A percentile compares a stretch with the other conserved stretches of the same genome.
phyloP scores from a whole-genome alignment of 1,140 invertebrate genomes.

The Drosophila melanogaster region DNA sequence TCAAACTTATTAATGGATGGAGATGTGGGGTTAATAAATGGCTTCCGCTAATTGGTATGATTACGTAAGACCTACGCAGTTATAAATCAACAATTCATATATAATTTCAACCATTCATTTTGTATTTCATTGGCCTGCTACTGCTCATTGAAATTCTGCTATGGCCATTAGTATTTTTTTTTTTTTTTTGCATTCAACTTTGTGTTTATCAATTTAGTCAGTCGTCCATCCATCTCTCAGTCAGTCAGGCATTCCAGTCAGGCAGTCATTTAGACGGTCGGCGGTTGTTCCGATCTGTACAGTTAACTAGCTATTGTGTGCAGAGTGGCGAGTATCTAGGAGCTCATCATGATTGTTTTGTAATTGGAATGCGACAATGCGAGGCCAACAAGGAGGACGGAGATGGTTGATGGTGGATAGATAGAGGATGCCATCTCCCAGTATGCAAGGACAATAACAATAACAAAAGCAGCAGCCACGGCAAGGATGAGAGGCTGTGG shows the following conservation, averaged over 20 bases:
- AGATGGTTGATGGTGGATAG: background rate
- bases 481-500: slow-evolving; percentile 13
- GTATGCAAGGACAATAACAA: slow-evolving; percentile 59
- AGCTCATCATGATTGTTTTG: slow-evolving; percentile 80
- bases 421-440: slow-evolving; percentile 52
- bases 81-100: background rate
- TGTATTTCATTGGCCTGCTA: slow-evolving; percentile 2
- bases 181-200: slow-evolving; percentile 6
- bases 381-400: slow-evolving; percentile 25
- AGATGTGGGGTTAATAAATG: too few species aligned
- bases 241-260: slow-evolving; percentile 9
- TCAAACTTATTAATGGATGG: too few species aligned
- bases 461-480: slow-evolving; percentile 1
- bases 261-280: slow-evolving; percentile 1
- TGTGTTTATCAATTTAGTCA: slow-evolving; percentile 6
- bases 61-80: background rate
- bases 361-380: slow-evolving; percentile 78
- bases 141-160: background rate
- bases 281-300: slow-evolving; percentile 9
- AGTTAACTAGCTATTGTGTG: slow-evolving; percentile 57
- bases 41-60: background rate
- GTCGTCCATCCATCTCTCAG: background rate
- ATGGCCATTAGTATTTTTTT: slow-evolving; percentile 7
- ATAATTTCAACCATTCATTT: background rate
- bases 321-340: slow-evolving; percentile 62